Percentiles rank a stretch among this genome's conserved stretches.
Conservation (phyloP, 2,888 invertebrate species). For the Acleris literana region DNA sequence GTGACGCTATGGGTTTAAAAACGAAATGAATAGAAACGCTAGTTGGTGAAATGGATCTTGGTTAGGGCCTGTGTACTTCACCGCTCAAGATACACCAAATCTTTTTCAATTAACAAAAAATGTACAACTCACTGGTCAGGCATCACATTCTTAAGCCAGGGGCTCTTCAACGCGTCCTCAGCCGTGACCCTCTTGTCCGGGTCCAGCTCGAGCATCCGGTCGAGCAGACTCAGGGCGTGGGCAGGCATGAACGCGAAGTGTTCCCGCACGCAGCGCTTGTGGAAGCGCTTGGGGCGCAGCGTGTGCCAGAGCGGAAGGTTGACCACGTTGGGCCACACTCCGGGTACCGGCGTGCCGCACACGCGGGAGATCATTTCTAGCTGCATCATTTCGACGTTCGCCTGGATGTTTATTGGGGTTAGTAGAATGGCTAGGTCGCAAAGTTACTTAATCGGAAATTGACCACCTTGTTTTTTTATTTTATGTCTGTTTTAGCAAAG, state of each 20-base stretch:
- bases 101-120: neutral
- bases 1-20: too few species aligned
- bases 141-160: conserved; percentile 96
- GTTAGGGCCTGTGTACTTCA: too few species aligned
- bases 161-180: conserved; percentile 94
- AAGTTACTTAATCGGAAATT: too few species aligned
- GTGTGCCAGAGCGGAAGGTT: conserved; percentile 96
- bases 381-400: conserved; percentile 95
- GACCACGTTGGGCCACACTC: conserved; percentile 98
- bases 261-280: conserved; percentile 94
- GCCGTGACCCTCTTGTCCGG: conserved; percentile 97
- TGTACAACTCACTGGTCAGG: conserved; percentile 91
- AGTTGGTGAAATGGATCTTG: too few species aligned
- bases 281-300: conserved; percentile 94
- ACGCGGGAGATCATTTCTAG: conserved; percentile 96
- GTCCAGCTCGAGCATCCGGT: conserved; percentile 98
- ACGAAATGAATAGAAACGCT: too few species aligned
- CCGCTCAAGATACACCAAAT: too few species aligned
- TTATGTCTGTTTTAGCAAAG: too few species aligned
- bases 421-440: too few species aligned
- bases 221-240: conserved; percentile 94
- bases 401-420: conserved; percentile 78
- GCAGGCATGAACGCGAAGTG: conserved; percentile 96
- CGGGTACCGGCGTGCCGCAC: conserved; percentile 98
- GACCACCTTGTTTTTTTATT: too few species aligned